Evolutionary conservation across 2,797 vertebrate genomes (phyloP), one percentile per base, ranked within the genome.

Genomic region (Leuciscus waleckii): DNA sequence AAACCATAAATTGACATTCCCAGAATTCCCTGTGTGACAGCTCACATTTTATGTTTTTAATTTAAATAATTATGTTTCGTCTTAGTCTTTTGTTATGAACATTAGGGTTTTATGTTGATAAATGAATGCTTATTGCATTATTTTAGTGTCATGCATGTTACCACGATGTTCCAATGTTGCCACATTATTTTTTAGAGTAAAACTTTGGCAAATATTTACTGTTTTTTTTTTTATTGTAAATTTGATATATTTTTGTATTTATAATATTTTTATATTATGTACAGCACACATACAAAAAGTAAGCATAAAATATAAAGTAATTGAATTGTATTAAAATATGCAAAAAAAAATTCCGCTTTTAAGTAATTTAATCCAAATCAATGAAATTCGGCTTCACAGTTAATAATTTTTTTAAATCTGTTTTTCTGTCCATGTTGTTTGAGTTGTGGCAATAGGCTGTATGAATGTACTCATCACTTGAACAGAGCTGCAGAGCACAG

Each of bases 401-500:
- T 29, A 14, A 46, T 67, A 13, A 1, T 21, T 8, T 77, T 23
- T 79, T 79, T 29, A 10, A 17, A 46, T 79, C 14, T 9, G 14
- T 49, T 51, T 29, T 51, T 29, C 4, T 74, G 14, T 21, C 58
- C 41, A 32, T 14, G 26, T 41, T 32, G 16, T 79, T 67, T 80
- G 29, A 32, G 21, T 21, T 32, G 78, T 14, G 58, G 41, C 43
- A 65, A 26, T 6, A 17, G 51, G 35, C 54, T 1, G 1, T 19
- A 5, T 32, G 58, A 43, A 58, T 56, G 68, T 43, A 23, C 14
- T 67, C 32, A 75, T 83, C 56, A 37, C 46, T 65, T 49, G 26
- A 67, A 21, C 70, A 65, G 46, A 58, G 70, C 41, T 65, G 75
- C 82, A 65, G 43, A 26, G 58, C 74, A 63, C 61, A 79, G 69